phyloP scores from a whole-genome alignment of 2,888 invertebrate genomes.

The Orthonevra nobilis region DNA sequence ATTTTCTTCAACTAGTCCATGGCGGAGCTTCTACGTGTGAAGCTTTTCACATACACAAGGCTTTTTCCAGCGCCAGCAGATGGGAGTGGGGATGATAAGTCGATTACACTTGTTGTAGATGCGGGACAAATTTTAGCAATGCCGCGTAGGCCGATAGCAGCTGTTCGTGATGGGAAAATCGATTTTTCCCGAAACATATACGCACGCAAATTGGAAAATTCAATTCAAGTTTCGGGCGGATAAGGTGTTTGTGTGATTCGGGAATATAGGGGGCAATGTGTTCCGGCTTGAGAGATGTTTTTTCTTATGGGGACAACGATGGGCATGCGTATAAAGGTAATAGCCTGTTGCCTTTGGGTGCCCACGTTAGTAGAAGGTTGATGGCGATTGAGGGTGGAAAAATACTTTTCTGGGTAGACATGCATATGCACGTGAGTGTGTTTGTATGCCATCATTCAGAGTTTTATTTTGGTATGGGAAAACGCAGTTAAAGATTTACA shows the following conservation, averaged over 20 bases:
- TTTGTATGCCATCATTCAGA: conserved; percentile 22
- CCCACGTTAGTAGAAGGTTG: conserved; percentile 35
- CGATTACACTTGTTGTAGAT: conserved; percentile 64
- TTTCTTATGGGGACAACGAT: neutral
- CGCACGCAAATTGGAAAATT: conserved; percentile 45
- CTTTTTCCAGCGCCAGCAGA: conserved; percentile 26
- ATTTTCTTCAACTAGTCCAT: conserved; percentile 42
- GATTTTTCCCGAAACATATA: conserved; percentile 27
- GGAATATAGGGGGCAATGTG: conserved; percentile 50
- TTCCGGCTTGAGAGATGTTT: conserved; percentile 54
- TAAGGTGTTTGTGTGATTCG: conserved; percentile 9
- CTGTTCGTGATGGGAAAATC: conserved; percentile 60
- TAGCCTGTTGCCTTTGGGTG: conserved; percentile 62
- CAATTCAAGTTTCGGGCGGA: conserved; percentile 17
- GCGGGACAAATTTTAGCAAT: conserved; percentile 33
- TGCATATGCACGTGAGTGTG: conserved; percentile 13
- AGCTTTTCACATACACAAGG: neutral
- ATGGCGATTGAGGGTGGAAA: conserved; percentile 13
- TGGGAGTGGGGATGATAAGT: conserved; percentile 24
- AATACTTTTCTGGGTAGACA: conserved; percentile 18
- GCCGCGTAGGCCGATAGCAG: conserved; percentile 61
- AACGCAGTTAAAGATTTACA: conserved; percentile 45
- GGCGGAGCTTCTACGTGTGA: conserved; percentile 2
- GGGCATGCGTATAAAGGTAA: conserved; percentile 42
- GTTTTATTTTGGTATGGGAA: conserved; percentile 9